Evolutionary conservation across 2,797 vertebrate species (phyloP).

Genomic region (Cuculus canorus): DNA sequence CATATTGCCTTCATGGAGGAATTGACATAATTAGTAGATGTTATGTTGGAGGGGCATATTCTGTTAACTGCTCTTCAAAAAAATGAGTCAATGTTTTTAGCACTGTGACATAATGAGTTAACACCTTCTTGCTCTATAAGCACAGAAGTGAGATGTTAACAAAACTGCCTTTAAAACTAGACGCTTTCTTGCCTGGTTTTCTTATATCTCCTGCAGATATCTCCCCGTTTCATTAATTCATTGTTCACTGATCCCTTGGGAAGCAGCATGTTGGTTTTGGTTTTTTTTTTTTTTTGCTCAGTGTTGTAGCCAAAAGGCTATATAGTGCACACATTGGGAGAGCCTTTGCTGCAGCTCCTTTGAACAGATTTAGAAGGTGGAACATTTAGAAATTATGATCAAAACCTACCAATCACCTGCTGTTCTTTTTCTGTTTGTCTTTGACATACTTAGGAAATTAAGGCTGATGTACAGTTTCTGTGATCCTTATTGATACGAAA

Average conservation of each 20-base stretch:
- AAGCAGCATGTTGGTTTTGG: background rate
- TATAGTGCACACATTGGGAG: fast-evolving
- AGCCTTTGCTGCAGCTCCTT: background rate
- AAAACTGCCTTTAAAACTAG: background rate
- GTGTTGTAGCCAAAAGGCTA: background rate
- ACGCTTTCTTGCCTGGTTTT: background rate
- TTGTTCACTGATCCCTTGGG: background rate
- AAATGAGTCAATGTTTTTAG: background rate
- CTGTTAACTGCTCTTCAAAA: background rate
- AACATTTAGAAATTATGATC: background rate
- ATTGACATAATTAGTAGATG: background rate
- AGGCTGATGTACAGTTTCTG: background rate
- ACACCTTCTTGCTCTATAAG: background rate
- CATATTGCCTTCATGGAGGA: background rate
- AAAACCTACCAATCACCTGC: background rate
- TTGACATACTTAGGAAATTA: background rate
- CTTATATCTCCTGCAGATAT: background rate
- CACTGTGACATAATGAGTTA: background rate
- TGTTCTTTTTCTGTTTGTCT: background rate
- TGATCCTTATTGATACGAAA: fast-evolving
- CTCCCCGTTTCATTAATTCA: background rate
- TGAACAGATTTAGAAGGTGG: background rate
- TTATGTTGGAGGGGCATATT: background rate
- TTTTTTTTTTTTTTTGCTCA: background rate
- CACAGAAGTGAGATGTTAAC: background rate